Base-by-base conservation (phyloP, 2,113 vertebrate species). In the Plectropomus leopardus region DNA sequence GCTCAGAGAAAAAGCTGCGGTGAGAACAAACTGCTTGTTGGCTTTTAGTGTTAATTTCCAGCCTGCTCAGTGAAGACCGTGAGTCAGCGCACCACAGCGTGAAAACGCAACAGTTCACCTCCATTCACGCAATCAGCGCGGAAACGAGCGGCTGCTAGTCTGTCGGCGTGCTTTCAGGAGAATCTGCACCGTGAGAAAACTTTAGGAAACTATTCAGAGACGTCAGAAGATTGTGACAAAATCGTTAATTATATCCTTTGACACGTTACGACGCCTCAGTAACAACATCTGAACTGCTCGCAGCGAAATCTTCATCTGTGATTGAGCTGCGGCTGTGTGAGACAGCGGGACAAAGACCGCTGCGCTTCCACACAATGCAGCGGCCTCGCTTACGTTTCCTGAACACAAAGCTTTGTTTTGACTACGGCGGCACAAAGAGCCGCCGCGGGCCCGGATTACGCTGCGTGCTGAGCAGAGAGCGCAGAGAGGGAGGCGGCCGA, bases 71-170 rank as follows among this genome's bases (percentile, higher is more conserved):
- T 42, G 14, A 16, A 11, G 3, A 17, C 42, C 10, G 1, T 17
- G 4, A 75, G 34, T 4, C 24, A 13, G 26, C 0, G 17, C n/a
- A 47, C 3, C 21, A 3, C 55, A 23, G 59, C 23, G 9, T 28
- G 13, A 7, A 34, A 72, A 3, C n/a, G n/a, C n/a, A n/a, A n/a
- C n/a, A n/a, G n/a, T n/a, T n/a, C n/a, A n/a, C n/a, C n/a, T n/a
- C n/a, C n/a, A n/a, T n/a, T n/a, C n/a, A n/a, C n/a, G n/a, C n/a
- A n/a, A n/a, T n/a, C n/a, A n/a, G n/a, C n/a, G n/a, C n/a, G n/a
- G n/a, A n/a, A n/a, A n/a, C n/a, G 1, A 34, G 8, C 24, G 13
- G 40, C 23, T 21, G 59, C 72, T 60, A 83, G 61, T 72, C 28
- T 13, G 72, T 24, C n/a, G n/a, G n/a, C n/a, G n/a, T n/a, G n/a